phyloP scores from a whole-genome alignment of 1,140 invertebrate genomes.

The Cydia pomonella region DNA sequence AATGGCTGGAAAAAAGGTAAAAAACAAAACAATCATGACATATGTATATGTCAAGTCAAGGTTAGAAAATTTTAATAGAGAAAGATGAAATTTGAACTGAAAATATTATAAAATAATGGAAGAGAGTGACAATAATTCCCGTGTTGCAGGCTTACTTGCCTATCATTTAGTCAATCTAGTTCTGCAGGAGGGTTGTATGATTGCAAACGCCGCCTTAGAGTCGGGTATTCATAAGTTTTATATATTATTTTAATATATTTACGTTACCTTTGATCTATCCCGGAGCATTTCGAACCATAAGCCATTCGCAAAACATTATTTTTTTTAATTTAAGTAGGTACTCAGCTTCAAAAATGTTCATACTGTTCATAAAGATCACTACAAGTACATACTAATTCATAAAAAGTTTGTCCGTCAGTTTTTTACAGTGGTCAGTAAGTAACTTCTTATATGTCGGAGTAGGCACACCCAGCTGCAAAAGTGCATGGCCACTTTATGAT shows the following conservation, averaged over 20 bases:
- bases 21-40: neutral
- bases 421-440: too few relatives aligned
- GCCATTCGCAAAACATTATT: too few relatives aligned
- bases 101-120: neutral
- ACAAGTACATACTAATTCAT: too few relatives aligned
- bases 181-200: conserved; percentile 66
- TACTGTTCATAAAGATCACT: too few relatives aligned
- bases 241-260: neutral
- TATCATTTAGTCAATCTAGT: conserved; percentile 66
- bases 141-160: conserved; percentile 52
- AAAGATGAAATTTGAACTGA: neutral
- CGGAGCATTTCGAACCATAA: too few relatives aligned
- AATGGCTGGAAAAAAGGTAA: neutral
- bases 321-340: too few relatives aligned
- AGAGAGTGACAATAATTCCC: conserved; percentile 44
- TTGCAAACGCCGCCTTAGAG: conserved; percentile 59
- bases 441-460: too few relatives aligned
- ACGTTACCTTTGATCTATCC: too few relatives aligned
- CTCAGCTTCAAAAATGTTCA: too few relatives aligned
- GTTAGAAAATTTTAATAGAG: neutral
- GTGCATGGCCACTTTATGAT: too few relatives aligned
- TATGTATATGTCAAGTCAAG: neutral
- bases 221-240: conserved; percentile 46
- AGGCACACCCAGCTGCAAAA: too few relatives aligned
- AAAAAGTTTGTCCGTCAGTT: too few relatives aligned